Percentiles rank a stretch among this genome's conserved stretches.
Evolutionary conservation across 2,113 vertebrate genomes (phyloP).

Genomic region (Grus americana): DNA sequence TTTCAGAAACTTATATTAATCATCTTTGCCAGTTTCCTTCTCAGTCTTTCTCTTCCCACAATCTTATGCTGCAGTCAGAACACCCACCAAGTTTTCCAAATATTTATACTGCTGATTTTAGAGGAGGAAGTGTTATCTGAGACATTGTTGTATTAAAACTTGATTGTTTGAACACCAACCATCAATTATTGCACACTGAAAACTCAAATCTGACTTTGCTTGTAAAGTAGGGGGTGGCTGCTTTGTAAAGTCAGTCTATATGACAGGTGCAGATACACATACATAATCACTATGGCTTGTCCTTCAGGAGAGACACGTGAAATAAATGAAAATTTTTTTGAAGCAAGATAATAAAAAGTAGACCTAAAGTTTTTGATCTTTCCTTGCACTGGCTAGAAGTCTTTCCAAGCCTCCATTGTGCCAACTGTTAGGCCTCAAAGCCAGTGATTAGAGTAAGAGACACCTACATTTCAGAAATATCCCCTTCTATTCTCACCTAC

Average conservation of each 20-base stretch:
- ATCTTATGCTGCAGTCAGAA: neutral
- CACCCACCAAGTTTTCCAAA: neutral
- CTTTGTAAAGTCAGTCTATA: neutral
- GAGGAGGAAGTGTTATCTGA: neutral
- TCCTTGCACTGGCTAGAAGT: neutral
- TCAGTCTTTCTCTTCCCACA: neutral
- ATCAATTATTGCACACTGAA: neutral
- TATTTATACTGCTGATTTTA: neutral
- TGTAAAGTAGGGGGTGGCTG: neutral
- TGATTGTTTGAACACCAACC: neutral
- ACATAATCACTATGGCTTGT: neutral
- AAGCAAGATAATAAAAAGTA: neutral
- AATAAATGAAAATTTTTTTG: neutral
- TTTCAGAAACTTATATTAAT: slow-evolving; percentile 23
- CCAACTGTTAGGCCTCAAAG: neutral
- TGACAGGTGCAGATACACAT: neutral
- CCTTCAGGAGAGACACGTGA: neutral
- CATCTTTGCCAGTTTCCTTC: neutral
- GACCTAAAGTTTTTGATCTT: neutral
- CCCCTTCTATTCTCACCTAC: neutral
- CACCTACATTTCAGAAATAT: accelerated
- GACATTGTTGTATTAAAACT: neutral
- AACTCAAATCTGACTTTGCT: neutral
- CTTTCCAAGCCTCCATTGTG: neutral
- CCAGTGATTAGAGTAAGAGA: neutral